A percentile compares a stretch with the other conserved stretches of the same genome.
Conservation (phyloP, 35 echinoderm and acorn worm species). For the Apostichopus japonicus region DNA sequence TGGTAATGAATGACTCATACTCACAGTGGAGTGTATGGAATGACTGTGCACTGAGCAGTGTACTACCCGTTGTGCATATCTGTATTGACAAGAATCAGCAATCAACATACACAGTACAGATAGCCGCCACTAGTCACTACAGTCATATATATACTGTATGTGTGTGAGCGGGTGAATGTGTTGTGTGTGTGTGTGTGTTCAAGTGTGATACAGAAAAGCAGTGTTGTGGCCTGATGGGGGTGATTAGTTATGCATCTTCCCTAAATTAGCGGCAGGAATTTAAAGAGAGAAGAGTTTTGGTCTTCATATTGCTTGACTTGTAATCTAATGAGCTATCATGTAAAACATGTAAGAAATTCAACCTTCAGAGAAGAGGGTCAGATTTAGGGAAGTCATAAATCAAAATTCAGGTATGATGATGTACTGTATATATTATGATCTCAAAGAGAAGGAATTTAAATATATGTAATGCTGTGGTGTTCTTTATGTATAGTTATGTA, state of each 20-base stretch:
- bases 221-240: not conserved
- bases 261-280: not conserved
- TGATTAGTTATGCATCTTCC: constrained; percentile 32
- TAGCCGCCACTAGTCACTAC: not conserved
- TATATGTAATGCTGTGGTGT: not conserved
- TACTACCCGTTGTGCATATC: not conserved
- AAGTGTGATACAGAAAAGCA: not conserved
- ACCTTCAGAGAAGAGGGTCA: too few species aligned
- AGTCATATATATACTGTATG: not conserved
- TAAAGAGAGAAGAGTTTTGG: not conserved
- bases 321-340: not conserved
- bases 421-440: not conserved
- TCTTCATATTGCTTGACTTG: not conserved
- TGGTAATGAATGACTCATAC: constrained; percentile 48
- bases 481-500: not conserved
- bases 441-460: not conserved
- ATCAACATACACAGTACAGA: not conserved
- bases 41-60: not conserved
- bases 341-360: not conserved
- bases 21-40: not conserved
- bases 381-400: too few species aligned
- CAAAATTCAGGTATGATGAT: not conserved
- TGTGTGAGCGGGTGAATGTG: not conserved
- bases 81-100: not conserved
- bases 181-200: not conserved